Conservation (phyloP, 1,140 invertebrate genomes). For the Drosophila sechellia region DNA sequence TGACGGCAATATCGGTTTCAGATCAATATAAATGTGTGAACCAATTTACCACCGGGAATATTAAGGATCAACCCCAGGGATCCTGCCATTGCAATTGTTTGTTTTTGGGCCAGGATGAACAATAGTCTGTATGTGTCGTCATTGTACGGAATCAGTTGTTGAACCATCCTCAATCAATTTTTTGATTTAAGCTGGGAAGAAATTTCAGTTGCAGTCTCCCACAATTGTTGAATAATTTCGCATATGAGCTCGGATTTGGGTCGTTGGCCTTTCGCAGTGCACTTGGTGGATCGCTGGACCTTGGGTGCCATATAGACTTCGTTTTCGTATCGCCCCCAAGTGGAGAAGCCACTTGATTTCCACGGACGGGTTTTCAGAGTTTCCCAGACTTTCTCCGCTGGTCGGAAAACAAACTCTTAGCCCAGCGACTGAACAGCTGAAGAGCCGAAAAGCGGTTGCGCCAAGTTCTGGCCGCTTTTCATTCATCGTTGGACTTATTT, state of each 20-base stretch:
- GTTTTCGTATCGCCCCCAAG: constrained; percentile 18
- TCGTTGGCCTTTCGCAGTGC: constrained; percentile 14
- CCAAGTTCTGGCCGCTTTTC: constrained; percentile 37
- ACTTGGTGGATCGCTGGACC: constrained; percentile 16
- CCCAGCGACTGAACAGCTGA: not conserved
- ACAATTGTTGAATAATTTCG: constrained; percentile 3
- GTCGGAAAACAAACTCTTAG: not conserved
- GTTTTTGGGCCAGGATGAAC: too few species aligned
- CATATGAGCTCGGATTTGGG: constrained; percentile 1
- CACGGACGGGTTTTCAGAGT: constrained; percentile 60
- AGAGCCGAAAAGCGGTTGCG: not conserved
- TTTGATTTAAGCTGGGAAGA: not conserved
- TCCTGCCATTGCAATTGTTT: too few species aligned
- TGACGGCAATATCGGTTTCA: not conserved
- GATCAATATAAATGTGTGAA: not conserved
- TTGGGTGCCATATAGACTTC: constrained; percentile 31
- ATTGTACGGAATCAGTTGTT: too few species aligned
- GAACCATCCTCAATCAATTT: not conserved
- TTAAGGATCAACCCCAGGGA: too few species aligned
- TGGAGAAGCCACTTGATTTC: constrained; percentile 37
- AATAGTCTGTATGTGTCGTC: too few species aligned
- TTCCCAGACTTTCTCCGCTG: constrained; percentile 70
- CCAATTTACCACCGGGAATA: not conserved
- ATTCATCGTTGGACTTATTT: constrained; percentile 47
- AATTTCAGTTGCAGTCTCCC: not conserved